Percentiles rank a stretch among this genome's conserved stretches.
phyloP scores from a whole-genome alignment of 2,797 vertebrate species.

The Antennarius maculatus region DNA sequence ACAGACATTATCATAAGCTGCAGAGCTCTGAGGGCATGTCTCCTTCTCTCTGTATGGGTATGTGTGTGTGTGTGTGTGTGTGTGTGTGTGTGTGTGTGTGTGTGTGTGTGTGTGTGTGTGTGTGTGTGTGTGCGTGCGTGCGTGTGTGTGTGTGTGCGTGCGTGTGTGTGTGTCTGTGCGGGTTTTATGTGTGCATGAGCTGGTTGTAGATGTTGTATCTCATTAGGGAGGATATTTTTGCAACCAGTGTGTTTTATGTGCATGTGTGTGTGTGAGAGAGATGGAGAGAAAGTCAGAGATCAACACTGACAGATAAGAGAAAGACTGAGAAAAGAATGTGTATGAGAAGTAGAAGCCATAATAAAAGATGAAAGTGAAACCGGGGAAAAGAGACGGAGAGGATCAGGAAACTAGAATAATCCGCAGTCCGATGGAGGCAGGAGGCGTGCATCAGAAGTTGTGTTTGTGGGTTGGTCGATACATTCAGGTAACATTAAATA shows the following conservation, averaged over 20 bases:
- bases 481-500: not conserved
- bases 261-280: not conserved
- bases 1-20: constrained; percentile 61
- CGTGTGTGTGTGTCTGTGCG: not conserved
- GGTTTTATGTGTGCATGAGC: not conserved
- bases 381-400: constrained; percentile 53
- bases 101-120: not conserved
- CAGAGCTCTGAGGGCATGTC: constrained; percentile 40
- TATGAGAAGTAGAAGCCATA: constrained; percentile 35
- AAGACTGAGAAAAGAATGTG: constrained; percentile 40
- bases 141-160: constrained; percentile 19
- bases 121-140: constrained; percentile 13
- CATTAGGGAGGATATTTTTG: constrained; percentile 51
- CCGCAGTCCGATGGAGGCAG: constrained; percentile 26
- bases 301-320: constrained; percentile 46
- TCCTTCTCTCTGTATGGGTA: not conserved
- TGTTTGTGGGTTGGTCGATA: not conserved
- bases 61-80: constrained; percentile 22
- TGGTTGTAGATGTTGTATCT: constrained; percentile 41
- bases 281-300: constrained; percentile 34
- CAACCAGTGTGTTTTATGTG: constrained; percentile 28
- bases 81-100: constrained; percentile 13
- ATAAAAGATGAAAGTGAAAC: constrained; percentile 60
- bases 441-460: constrained; percentile 17
- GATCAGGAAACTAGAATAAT: constrained; percentile 54